phyloP scores from a whole-genome alignment of 1,140 invertebrate genomes.

The Drosophila persimilis region DNA sequence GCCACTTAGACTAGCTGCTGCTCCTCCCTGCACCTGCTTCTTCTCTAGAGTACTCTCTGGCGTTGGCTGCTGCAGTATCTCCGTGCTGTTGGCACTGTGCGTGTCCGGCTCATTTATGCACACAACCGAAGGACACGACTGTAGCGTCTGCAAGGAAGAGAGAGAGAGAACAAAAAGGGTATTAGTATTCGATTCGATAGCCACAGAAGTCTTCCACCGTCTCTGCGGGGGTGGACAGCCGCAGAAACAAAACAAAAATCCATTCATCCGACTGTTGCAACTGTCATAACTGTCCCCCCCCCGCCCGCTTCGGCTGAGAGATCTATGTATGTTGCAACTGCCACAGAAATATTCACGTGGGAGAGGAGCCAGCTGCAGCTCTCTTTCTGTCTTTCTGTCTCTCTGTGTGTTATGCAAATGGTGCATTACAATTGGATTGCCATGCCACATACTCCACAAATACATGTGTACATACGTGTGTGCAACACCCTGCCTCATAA shows the following conservation, averaged over 20 bases:
- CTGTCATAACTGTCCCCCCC: slow-evolving; percentile 23
- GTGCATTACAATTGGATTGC: slow-evolving; percentile 32
- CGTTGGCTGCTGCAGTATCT: slow-evolving; percentile 70
- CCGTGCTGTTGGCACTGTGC: slow-evolving; percentile 64
- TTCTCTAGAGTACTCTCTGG: slow-evolving; percentile 78
- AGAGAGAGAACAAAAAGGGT: neutral
- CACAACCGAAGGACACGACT: slow-evolving; percentile 72
- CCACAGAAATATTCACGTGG: slow-evolving; percentile 19
- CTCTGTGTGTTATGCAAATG: slow-evolving; percentile 40
- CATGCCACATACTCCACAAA: neutral
- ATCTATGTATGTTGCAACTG: slow-evolving; percentile 26
- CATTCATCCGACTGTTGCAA: slow-evolving; percentile 11
- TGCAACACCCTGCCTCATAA: neutral
- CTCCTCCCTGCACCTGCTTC: slow-evolving; percentile 17
- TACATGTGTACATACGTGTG: no score
- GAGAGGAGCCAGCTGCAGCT: slow-evolving; percentile 23
- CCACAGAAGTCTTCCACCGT: no score
- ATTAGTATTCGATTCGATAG: neutral
- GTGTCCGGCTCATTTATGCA: slow-evolving; percentile 80
- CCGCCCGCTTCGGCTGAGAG: no score
- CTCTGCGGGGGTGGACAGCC: no score
- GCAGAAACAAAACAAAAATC: neutral
- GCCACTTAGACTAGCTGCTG: slow-evolving; percentile 37
- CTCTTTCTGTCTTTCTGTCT: neutral
- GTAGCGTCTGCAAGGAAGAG: slow-evolving; percentile 62